Evolutionary conservation across 2,888 invertebrate species (phyloP).

Genomic region (Calameuta pallipes): DNA sequence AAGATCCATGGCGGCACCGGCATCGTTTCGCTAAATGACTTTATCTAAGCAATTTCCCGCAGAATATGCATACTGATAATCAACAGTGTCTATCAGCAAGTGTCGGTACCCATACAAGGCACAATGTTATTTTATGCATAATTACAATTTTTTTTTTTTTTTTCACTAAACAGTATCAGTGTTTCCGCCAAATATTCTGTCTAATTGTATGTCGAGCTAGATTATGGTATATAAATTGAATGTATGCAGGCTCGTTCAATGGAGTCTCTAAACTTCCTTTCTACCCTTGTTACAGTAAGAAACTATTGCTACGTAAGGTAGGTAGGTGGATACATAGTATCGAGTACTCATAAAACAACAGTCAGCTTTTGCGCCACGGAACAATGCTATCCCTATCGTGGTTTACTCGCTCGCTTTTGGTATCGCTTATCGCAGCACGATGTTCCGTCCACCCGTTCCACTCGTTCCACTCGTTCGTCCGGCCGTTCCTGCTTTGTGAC

Average conservation of each 20-base stretch:
- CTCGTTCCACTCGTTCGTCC: conserved; percentile 2
- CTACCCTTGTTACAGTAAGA: not conserved
- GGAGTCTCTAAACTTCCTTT: not conserved
- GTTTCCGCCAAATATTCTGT: not conserved
- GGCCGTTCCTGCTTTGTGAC: conserved; percentile 14
- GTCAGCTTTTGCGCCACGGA: conserved; percentile 25
- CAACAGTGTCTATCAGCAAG: conserved; percentile 17
- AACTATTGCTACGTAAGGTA: not conserved
- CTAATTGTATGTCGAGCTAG: not conserved
- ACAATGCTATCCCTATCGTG: conserved; percentile 40
- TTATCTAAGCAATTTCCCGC: conserved; percentile 52
- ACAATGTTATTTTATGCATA: not conserved
- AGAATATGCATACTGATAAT: conserved; percentile 35
- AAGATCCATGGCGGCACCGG: conserved; percentile 45
- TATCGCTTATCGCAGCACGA: conserved; percentile 41
- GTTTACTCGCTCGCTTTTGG: conserved; percentile 34
- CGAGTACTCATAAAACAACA: not conserved
- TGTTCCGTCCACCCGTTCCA: conserved; percentile 31
- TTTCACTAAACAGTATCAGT: not conserved
- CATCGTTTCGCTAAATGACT: conserved; percentile 36
- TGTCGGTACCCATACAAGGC: not conserved
- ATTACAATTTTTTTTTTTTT: not conserved
- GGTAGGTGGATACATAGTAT: not conserved
- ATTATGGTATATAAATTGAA: not conserved
- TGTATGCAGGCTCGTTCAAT: not conserved